A percentile compares a stretch with the other conserved stretches of the same genome.
Conservation (phyloP, 2,797 vertebrate species). For the Sardinella longiceps region DNA sequence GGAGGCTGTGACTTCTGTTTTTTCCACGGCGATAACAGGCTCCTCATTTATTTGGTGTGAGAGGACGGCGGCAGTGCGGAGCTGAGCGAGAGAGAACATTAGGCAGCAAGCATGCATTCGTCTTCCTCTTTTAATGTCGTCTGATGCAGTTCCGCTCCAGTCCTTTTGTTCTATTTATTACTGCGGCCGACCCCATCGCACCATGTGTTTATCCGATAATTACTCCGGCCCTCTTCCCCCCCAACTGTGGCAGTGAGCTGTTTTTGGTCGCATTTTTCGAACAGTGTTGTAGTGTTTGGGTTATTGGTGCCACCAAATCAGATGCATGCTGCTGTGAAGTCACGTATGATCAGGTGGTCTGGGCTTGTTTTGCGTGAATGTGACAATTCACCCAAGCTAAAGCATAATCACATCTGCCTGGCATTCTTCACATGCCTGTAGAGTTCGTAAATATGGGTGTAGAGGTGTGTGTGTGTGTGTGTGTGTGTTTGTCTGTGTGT, state of each 20-base stretch:
- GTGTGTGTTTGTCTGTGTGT: slow-evolving; percentile 26
- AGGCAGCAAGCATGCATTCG: not conserved
- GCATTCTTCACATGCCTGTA: slow-evolving; percentile 42
- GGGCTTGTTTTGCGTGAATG: slow-evolving; percentile 17
- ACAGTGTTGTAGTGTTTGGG: slow-evolving; percentile 9
- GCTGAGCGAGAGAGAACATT: not conserved
- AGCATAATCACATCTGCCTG: slow-evolving; percentile 49
- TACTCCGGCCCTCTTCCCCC: not conserved
- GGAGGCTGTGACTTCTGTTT: slow-evolving; percentile 44
- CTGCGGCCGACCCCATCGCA: not conserved
- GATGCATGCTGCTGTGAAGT: not conserved
- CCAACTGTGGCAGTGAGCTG: not conserved
- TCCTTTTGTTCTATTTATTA: slow-evolving; percentile 2
- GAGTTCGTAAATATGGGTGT: slow-evolving; percentile 15
- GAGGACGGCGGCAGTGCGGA: too few relatives aligned
- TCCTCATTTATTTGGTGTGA: not conserved
- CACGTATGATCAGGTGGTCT: not conserved
- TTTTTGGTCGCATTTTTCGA: too few relatives aligned
- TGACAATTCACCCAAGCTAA: slow-evolving; percentile 34
- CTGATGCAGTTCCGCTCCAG: not conserved
- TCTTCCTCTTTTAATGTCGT: not conserved
- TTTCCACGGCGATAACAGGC: not conserved
- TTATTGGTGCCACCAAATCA: not conserved
- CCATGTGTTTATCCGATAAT: not conserved
- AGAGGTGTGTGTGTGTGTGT: slow-evolving; percentile 2